These are phyloP conservation scores for Oligia strigilis DNA, from an alignment of 2,888 invertebrate genomes.

Conservation along the genomic window DNA sequence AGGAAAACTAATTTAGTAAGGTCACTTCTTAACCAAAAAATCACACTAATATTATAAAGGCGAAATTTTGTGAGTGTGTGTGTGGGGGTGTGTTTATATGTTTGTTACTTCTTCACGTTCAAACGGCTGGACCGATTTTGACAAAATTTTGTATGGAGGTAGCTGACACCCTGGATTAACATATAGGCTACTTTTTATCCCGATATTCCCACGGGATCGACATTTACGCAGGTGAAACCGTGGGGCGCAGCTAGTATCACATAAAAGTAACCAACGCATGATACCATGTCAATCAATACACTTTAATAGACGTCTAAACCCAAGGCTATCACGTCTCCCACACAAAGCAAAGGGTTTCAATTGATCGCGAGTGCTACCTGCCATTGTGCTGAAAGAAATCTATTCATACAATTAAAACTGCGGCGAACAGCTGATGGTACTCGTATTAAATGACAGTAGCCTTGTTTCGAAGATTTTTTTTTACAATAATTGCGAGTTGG, in stretches of 20 bases:
- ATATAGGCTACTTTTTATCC: too few relatives aligned
- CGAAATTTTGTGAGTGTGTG: too few relatives aligned
- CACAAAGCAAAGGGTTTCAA: conserved; percentile 54
- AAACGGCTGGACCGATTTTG: too few relatives aligned
- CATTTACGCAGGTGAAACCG: too few relatives aligned
- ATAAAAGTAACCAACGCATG: conserved; percentile 2
- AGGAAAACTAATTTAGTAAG: not conserved
- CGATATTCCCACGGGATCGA: too few relatives aligned
- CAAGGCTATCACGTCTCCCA: conserved; percentile 16
- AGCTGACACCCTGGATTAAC: too few relatives aligned
- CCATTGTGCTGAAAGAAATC: conserved; percentile 17
- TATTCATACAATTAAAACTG: conserved; percentile 41
- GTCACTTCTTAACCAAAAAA: not conserved
- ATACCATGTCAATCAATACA: conserved; percentile 38
- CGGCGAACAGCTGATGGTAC: conserved; percentile 47
- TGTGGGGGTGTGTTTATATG: too few relatives aligned
- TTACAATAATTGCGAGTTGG: not conserved
- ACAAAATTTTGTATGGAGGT: too few relatives aligned
- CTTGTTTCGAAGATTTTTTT: conserved; percentile 7
- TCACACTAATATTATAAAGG: too few relatives aligned
- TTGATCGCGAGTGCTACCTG: conserved; percentile 42
- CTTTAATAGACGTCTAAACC: conserved; percentile 5
- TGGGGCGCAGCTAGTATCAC: too few relatives aligned
- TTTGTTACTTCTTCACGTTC: too few relatives aligned
- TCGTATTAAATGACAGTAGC: conserved; percentile 60